Base-by-base conservation (phyloP, 2,113 vertebrate species). In the Pachyramphus minor region DNA sequence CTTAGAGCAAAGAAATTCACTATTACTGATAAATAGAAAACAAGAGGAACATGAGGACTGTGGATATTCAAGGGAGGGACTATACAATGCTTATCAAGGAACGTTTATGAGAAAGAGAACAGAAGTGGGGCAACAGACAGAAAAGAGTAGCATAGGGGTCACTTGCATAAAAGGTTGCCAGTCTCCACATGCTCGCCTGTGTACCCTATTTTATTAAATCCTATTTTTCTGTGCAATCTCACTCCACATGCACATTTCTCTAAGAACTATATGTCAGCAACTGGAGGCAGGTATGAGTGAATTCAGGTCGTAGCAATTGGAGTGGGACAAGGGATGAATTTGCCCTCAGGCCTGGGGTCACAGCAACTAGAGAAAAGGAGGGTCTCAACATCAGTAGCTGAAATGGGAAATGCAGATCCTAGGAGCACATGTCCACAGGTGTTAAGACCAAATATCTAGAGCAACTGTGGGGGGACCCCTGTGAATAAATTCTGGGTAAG, bases 181-280 rank as follows among this genome's bases (percentile, higher is more conserved):
- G 21, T 30, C 27, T 22, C 35, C 7, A 30, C 8, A 35, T 24
- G 37, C 24, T 86, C 41, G n/a, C 18, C 58, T 52, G 7, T 1
- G 4, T 16, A 68, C 27, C 33, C 16, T 14, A 47, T 23, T 42
- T 62, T 53, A 64, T 27, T 49, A 82, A 84, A 78, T 21, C 9
- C 27, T 41, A 45, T 50, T 33, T 42, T 5, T 9, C 31, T 53
- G 3, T 17, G 19, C n/a, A 63, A 22, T 27, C 52, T 87, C 31
- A 52, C 15, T 72, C 20, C 18, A n/a, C 0, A 0, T 5, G 27
- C n/a, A 71, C 0, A 0, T 8, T 67, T 47, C 47, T 60, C 5
- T 33, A 45, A 55, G 18, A 41, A 18, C 44, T 18, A 6, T 5
- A 15, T 2, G 14, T 15, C 58, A 68, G 44, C n/a, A 89, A 5